Percentiles rank a stretch among this genome's conserved stretches.
Conservation (phyloP, 2,888 invertebrate genomes). For the Cataglyphis altisquamis region DNA sequence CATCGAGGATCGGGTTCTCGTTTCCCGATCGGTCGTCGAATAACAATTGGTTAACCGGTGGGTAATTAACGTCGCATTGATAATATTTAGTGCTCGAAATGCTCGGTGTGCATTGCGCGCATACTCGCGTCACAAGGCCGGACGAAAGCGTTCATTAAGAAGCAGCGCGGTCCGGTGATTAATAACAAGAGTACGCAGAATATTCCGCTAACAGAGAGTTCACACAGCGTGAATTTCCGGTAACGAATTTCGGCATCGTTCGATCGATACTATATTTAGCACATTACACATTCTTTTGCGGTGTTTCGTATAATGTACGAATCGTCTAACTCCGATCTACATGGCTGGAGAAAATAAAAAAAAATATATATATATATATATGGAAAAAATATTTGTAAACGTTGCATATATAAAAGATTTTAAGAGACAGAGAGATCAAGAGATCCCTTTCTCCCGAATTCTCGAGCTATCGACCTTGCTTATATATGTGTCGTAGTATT, state of each 20-base stretch:
- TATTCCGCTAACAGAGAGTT: slow-evolving; percentile 38
- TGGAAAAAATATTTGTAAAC: background rate
- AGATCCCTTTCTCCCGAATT: slow-evolving; percentile 25
- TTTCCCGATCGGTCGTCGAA: background rate
- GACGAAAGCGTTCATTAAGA: slow-evolving; percentile 59
- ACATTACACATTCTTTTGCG: background rate
- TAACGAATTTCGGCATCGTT: slow-evolving; percentile 45
- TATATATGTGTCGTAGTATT: slow-evolving; percentile 20
- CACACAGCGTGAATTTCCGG: slow-evolving; percentile 31
- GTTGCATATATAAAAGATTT: background rate
- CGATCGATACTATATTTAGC: slow-evolving; percentile 38
- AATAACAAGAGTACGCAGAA: slow-evolving; percentile 58
- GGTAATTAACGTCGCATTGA: slow-evolving; percentile 68
- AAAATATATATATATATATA: background rate
- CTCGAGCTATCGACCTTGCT: slow-evolving; percentile 20
- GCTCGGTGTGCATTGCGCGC: slow-evolving; percentile 10
- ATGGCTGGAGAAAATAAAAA: background rate
- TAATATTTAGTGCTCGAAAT: slow-evolving; percentile 61
- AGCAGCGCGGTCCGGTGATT: slow-evolving; percentile 51
- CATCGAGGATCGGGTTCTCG: slow-evolving; percentile 31
- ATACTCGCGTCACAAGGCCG: slow-evolving; percentile 39
- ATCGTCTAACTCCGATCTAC: background rate
- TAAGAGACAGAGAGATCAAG: background rate
- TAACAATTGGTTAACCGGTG: slow-evolving; percentile 61
- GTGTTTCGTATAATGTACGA: background rate